phyloP scores from a whole-genome alignment of 1,140 invertebrate species.

The Danaus plexippus region DNA sequence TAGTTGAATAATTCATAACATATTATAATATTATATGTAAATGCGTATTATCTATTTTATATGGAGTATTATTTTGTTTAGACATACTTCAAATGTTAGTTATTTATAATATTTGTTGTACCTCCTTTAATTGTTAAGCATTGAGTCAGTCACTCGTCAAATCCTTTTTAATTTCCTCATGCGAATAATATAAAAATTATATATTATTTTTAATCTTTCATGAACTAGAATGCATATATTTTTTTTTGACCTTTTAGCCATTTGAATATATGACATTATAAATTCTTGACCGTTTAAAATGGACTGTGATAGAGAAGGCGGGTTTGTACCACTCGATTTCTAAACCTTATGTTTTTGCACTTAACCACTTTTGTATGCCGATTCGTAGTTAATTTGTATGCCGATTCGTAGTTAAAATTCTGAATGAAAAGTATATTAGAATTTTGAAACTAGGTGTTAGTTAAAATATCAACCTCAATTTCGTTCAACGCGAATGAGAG shows the following conservation, averaged over 20 bases:
- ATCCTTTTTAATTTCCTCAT: background rate
- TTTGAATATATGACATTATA: too few species aligned
- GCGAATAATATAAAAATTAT: too few species aligned
- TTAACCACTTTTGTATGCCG: background rate
- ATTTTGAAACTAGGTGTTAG: too few species aligned
- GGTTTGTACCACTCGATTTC: background rate
- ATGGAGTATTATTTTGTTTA: constrained; percentile 4
- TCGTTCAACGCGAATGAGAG: constrained; percentile 39
- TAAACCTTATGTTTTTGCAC: background rate
- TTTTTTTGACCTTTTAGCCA: too few species aligned
- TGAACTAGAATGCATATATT: too few species aligned
- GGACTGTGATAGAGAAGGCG: background rate
- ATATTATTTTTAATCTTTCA: too few species aligned
- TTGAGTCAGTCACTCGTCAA: background rate
- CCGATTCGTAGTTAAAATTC: background rate
- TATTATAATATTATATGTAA: constrained; percentile 24
- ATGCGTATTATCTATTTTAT: constrained; percentile 12
- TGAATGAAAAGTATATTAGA: background rate
- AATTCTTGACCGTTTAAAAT: background rate
- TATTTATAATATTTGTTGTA: background rate
- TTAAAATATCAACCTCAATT: constrained; percentile 27
- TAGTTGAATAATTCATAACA: constrained; percentile 33
- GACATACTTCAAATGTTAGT: constrained; percentile 3
- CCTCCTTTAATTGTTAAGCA: too few species aligned
- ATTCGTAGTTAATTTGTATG: constrained; percentile 1